phyloP scores from a whole-genome alignment of 2,888 invertebrate species.

The Drosophila subsilvestris region DNA sequence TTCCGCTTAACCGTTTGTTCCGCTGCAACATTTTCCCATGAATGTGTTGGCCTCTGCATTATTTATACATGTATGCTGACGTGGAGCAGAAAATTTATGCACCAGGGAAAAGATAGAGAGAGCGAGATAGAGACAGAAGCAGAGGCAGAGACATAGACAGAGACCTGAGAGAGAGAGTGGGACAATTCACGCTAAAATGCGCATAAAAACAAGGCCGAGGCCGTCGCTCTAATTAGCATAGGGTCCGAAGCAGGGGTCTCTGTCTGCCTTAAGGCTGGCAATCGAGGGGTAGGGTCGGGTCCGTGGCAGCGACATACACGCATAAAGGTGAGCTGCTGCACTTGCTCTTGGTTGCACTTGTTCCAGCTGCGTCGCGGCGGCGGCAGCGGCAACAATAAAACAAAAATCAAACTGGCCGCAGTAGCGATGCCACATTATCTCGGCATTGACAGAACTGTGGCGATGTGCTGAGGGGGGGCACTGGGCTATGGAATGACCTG shows the following conservation, averaged over 20 bases:
- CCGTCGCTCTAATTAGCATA: slow-evolving; percentile 77
- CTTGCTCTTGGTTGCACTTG: slow-evolving; percentile 43
- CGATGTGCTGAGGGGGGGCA: slow-evolving; percentile 7
- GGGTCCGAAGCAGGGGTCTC: slow-evolving; percentile 38
- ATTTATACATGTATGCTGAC: slow-evolving; percentile 62
- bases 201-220: slow-evolving; percentile 79
- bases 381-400: slow-evolving; percentile 43
- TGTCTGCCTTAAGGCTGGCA: too few relatives aligned
- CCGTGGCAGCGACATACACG: slow-evolving; percentile 1
- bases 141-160: background rate
- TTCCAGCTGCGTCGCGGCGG: slow-evolving; percentile 29
- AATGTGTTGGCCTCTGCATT: slow-evolving; percentile 68
- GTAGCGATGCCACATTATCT: slow-evolving; percentile 63
- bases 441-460: slow-evolving; percentile 56
- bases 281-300: too few relatives aligned
- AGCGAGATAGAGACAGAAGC: background rate
- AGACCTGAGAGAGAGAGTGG: slow-evolving; percentile 7
- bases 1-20: slow-evolving; percentile 71
- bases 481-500: slow-evolving; percentile 24
- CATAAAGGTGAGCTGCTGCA: slow-evolving; percentile 50
- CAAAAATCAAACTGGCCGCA: slow-evolving; percentile 57
- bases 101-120: slow-evolving; percentile 28
- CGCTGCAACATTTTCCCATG: slow-evolving; percentile 67
- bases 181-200: slow-evolving; percentile 67
- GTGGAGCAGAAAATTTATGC: slow-evolving; percentile 77